These are phyloP conservation scores for Nemopilema nomurai DNA, from an alignment of 30 jellyfish, hydroid and myxozoan genomes.

Conservation along the genomic window DNA sequence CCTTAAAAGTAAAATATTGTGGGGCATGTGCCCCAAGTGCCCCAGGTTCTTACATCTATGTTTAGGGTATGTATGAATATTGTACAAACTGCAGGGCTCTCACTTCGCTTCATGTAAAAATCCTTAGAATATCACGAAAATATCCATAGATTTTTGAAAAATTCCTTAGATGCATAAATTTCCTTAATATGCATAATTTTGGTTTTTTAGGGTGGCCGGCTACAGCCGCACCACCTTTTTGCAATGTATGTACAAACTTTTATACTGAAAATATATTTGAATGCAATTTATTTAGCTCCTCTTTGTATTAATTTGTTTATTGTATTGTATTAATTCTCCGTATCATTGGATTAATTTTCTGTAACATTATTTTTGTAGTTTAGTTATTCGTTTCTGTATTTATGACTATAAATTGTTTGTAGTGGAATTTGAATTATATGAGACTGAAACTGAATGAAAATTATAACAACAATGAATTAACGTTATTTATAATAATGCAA, in stretches of 20 bases:
- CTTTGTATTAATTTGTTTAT: neutral
- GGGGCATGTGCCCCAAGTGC: too few relatives aligned
- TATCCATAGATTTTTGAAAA: neutral
- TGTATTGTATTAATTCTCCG: neutral
- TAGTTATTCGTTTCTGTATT: neutral
- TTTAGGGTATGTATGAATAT: too few relatives aligned
- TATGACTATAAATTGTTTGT: neutral
- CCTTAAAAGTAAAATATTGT: neutral
- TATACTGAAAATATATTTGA: conserved; percentile 11
- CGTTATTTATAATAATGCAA: conserved; percentile 13
- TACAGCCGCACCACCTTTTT: conserved; percentile 25
- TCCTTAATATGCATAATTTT: neutral
- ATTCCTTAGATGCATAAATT: neutral
- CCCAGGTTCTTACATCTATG: too few relatives aligned
- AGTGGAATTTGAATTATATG: neutral
- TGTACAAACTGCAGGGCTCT: too few relatives aligned
- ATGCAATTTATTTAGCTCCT: neutral
- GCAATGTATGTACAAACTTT: conserved; percentile 17
- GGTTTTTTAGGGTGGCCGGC: conserved; percentile 10
- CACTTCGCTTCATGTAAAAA: neutral
- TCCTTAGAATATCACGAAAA: neutral
- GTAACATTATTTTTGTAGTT: neutral
- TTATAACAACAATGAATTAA: conserved; percentile 14
- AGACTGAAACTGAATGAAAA: neutral
- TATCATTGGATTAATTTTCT: neutral